phyloP scores from a whole-genome alignment of 2,888 invertebrate species.

The Acleris literana region DNA sequence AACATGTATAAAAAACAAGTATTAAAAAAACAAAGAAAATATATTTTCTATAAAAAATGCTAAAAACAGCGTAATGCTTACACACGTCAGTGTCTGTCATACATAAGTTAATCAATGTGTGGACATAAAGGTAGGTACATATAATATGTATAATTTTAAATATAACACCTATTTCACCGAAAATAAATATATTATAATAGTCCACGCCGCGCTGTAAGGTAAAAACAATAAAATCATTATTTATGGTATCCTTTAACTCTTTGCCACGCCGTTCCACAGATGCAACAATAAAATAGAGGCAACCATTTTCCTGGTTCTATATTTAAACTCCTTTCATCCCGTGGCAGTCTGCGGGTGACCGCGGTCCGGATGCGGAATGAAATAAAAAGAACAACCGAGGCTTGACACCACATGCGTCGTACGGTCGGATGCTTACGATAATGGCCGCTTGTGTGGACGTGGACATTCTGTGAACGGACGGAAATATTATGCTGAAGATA shows the following conservation, averaged over 20 bases:
- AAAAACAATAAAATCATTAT: not conserved
- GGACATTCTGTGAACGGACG: not conserved
- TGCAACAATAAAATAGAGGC: slow-evolving; percentile 31
- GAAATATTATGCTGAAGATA: not conserved
- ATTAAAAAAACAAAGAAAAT: slow-evolving; percentile 14
- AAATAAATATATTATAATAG: too few relatives aligned
- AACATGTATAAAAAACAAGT: slow-evolving; percentile 40
- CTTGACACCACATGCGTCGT: slow-evolving; percentile 51
- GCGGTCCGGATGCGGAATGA: slow-evolving; percentile 47
- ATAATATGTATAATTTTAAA: too few relatives aligned
- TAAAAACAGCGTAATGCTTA: too few relatives aligned
- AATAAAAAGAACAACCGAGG: slow-evolving; percentile 44
- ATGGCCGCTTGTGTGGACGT: not conserved
- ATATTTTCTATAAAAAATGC: too few relatives aligned
- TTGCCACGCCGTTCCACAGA: slow-evolving; percentile 1
- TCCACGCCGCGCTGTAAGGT: too few relatives aligned
- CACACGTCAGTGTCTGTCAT: too few relatives aligned
- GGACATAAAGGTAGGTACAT: too few relatives aligned
- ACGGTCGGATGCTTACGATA: slow-evolving; percentile 42
- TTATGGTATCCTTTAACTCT: slow-evolving; percentile 8
- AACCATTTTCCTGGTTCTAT: slow-evolving; percentile 60
- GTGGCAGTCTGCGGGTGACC: slow-evolving; percentile 38
- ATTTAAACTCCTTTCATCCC: slow-evolving; percentile 70
- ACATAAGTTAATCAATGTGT: too few relatives aligned
- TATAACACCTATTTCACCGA: too few relatives aligned